Evolutionary conservation across 2,113 vertebrate genomes (phyloP).

Genomic region (Anarhynchus alexandrinus): DNA sequence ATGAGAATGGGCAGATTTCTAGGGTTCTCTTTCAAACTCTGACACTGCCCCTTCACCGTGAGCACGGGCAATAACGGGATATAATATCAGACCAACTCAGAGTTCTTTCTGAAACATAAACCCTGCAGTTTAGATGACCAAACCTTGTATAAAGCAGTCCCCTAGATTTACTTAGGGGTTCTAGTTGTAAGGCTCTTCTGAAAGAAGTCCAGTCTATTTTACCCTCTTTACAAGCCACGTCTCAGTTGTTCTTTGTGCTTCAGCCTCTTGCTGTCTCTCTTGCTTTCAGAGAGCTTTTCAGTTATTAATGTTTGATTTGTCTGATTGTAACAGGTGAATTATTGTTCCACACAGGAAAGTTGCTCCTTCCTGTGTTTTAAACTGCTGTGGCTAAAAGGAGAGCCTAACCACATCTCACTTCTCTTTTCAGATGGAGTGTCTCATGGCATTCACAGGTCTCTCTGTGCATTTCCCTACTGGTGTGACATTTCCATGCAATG

Average conservation of each 20-base stretch:
- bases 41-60: not conserved
- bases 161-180: not conserved
- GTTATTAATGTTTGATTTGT: not conserved
- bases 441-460: not conserved
- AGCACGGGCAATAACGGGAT: not conserved
- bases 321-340: not conserved
- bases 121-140: not conserved
- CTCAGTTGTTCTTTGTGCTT: not conserved
- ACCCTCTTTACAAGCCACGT: not conserved
- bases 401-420: not conserved
- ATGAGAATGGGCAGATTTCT: conserved; percentile 37
- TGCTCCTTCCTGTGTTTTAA: not conserved
- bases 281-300: not conserved
- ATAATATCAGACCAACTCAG: not conserved
- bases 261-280: not conserved
- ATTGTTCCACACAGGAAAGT: not conserved
- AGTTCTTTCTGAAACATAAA: not conserved
- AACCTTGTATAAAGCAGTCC: not conserved
- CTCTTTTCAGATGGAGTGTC: not conserved
- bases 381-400: not conserved
- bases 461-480: not conserved
- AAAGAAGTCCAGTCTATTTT: not conserved
- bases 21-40: not conserved
- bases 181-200: not conserved
- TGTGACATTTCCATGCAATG: not conserved